These are phyloP conservation scores for Crocidura indochinensis DNA, from an alignment of 2,797 vertebrate species.

Conservation along the genomic window DNA sequence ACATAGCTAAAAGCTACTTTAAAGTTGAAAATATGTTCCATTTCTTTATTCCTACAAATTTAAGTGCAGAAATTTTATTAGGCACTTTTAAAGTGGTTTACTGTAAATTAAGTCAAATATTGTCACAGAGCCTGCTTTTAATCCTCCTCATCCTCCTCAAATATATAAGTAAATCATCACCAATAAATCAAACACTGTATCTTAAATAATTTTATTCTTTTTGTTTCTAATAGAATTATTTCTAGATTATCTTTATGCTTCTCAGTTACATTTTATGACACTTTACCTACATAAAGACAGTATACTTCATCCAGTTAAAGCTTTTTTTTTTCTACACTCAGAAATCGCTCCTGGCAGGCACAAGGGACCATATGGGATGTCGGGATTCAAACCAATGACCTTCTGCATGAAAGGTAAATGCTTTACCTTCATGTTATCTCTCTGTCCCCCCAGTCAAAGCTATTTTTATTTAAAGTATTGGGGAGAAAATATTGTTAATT, in stretches of 20 bases:
- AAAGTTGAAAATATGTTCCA: conserved; percentile 67
- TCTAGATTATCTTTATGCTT: background rate
- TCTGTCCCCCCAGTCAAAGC: too few species aligned
- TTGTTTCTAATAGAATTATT: background rate
- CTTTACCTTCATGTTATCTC: too few species aligned
- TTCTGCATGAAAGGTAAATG: too few species aligned
- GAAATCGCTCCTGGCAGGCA: too few species aligned
- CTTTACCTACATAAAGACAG: background rate
- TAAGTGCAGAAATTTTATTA: conserved; percentile 29
- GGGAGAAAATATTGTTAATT: conserved; percentile 52
- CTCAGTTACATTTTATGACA: background rate
- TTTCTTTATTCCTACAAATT: background rate
- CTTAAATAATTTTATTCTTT: background rate
- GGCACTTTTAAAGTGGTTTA: background rate
- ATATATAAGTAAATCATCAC: conserved; percentile 19
- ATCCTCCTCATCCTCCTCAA: conserved; percentile 32
- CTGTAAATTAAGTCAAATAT: conserved; percentile 53
- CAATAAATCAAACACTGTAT: background rate
- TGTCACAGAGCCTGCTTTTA: conserved; percentile 17
- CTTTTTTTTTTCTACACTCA: conserved; percentile 13
- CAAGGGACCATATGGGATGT: too few species aligned
- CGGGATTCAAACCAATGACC: too few species aligned
- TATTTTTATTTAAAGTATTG: conserved; percentile 63
- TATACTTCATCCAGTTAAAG: background rate
- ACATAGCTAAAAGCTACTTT: conserved; percentile 51